Evolutionary conservation across 2,888 invertebrate species (phyloP).

Genomic region (Herminia tarsipennalis): DNA sequence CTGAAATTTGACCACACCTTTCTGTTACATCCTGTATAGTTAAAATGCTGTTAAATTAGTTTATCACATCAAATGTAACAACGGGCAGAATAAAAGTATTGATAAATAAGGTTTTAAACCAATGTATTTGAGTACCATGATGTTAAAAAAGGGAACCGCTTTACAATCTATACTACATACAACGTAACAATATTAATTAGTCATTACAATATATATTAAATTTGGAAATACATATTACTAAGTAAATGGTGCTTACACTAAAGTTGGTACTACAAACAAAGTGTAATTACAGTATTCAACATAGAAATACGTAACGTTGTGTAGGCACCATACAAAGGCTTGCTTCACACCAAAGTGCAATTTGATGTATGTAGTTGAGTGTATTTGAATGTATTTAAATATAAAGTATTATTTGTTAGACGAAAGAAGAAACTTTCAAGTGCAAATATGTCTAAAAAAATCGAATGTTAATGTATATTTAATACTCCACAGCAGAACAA

Average conservation of each 20-base stretch:
- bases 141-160: constrained; percentile 37
- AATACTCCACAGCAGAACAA: too few relatives aligned
- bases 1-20: too few relatives aligned
- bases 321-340: constrained; percentile 34
- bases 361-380: not conserved
- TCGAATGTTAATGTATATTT: too few relatives aligned
- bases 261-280: not conserved
- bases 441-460: too few relatives aligned
- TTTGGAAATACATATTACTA: constrained; percentile 21
- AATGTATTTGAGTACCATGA: constrained; percentile 48
- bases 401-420: not conserved
- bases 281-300: too few relatives aligned
- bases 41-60: too few relatives aligned
- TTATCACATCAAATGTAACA: too few relatives aligned
- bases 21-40: too few relatives aligned
- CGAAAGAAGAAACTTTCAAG: too few relatives aligned
- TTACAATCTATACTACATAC: constrained; percentile 40
- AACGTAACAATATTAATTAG: constrained; percentile 41
- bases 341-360: constrained; percentile 29
- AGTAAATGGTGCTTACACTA: constrained; percentile 38
- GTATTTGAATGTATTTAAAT: not conserved
- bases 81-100: not conserved
- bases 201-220: constrained; percentile 7
- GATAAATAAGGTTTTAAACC: constrained; percentile 48
- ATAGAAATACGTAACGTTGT: constrained; percentile 9